These are phyloP conservation scores for Salmo trutta DNA, from an alignment of 2,797 vertebrate genomes.

Conservation along the genomic window DNA sequence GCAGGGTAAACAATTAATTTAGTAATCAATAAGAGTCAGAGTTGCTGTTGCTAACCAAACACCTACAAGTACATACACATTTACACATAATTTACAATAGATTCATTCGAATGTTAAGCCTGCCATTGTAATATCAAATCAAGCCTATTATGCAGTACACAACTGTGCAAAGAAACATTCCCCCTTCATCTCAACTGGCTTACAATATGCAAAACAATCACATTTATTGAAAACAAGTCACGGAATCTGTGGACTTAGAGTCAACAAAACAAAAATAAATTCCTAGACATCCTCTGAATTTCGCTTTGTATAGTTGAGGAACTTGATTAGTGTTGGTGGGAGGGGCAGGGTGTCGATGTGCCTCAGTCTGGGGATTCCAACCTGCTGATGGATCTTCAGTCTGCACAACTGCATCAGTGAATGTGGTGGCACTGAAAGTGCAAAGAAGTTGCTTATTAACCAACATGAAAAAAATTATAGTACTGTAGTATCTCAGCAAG, in stretches of 20 bases:
- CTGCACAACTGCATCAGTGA: constrained; percentile 85
- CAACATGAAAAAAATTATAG: too few species aligned
- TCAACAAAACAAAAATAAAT: too few species aligned
- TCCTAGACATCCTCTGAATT: not conserved
- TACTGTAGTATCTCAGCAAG: too few species aligned
- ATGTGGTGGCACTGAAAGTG: constrained; percentile 78
- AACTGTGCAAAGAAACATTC: not conserved
- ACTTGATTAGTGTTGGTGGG: constrained; percentile 78
- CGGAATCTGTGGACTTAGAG: not conserved
- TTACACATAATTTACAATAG: too few species aligned
- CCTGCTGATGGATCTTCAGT: constrained; percentile 76
- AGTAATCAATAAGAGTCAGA: not conserved
- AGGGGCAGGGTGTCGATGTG: constrained; percentile 78
- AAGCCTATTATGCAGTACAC: not conserved
- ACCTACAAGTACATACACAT: too few species aligned
- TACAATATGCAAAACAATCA: not conserved
- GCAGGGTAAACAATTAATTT: not conserved
- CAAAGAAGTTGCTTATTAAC: not conserved
- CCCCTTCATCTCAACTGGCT: not conserved
- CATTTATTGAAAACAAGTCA: not conserved
- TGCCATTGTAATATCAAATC: not conserved
- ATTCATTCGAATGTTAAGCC: not conserved
- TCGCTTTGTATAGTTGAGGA: constrained; percentile 60
- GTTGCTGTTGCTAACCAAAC: not conserved
- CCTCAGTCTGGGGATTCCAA: constrained; percentile 75